phyloP scores from a whole-genome alignment of 1,140 invertebrate species.

The Caenorhabditis elegans region DNA sequence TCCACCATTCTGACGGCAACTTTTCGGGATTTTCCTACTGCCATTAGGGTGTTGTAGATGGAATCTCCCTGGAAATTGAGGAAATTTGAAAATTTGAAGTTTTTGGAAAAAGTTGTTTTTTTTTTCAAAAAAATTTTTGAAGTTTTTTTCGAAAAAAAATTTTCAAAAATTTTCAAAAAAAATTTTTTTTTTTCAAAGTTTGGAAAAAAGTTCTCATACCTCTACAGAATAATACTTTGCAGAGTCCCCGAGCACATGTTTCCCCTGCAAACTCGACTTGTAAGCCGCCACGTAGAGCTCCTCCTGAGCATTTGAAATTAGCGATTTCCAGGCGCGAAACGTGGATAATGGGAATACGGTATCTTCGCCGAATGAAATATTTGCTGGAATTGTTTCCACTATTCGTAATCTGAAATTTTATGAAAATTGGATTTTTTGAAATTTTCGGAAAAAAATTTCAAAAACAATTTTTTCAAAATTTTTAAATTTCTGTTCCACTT shows the following conservation, averaged over 20 bases:
- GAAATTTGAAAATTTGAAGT: background rate
- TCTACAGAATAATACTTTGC: constrained; percentile 50
- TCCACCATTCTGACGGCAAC: constrained; percentile 61
- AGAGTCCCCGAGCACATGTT: constrained; percentile 59
- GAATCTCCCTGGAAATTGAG: constrained; percentile 55
- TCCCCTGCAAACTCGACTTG: constrained; percentile 61
- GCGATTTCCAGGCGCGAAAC: constrained; percentile 56
- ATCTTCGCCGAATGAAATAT: constrained; percentile 51
- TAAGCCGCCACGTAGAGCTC: constrained; percentile 60
- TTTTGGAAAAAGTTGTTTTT: background rate
- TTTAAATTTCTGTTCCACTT: too few relatives aligned
- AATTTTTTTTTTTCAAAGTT: background rate
- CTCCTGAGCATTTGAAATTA: constrained; percentile 55
- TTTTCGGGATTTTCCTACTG: constrained; percentile 50
- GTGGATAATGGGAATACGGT: constrained; percentile 46
- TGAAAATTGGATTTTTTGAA: background rate
- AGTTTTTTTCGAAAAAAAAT: background rate
- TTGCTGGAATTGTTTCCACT: constrained; percentile 63
- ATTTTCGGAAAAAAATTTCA: background rate
- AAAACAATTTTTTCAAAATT: too few relatives aligned
- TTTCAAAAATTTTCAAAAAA: background rate
- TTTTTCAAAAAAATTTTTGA: background rate
- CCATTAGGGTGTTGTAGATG: constrained; percentile 52
- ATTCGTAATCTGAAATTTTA: constrained; percentile 54
- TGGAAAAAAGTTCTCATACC: constrained; percentile 26